Evolutionary conservation across 2,113 vertebrate species (phyloP), one percentile per base, ranked within the genome.

Genomic region (Glareola pratincola): DNA sequence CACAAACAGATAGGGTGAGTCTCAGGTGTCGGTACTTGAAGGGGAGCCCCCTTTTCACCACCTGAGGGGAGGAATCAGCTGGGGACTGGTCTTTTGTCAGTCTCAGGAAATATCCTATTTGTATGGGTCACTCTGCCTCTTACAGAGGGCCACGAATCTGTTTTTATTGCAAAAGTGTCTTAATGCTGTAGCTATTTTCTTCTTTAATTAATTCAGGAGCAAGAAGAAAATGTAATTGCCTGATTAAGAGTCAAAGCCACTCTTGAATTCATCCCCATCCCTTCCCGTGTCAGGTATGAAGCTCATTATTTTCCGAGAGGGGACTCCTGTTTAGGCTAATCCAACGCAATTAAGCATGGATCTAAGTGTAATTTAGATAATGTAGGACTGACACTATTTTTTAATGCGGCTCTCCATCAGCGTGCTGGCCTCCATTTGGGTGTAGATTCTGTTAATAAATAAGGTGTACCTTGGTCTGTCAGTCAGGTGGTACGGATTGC

Each of bases 321-420:
- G 53, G 91, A 17, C 90, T 82, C 74, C 74, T 93, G 62, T 60
- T 94, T 89, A 60, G 86, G 78, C 74, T 90, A 89, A 89, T 89
- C 81, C 92, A 57, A 22, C 48, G 73, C 93, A 93, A 85, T 89
- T 74, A 84, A 72, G 60, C 57, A 22, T 41, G 86, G 92, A 92
- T 92, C 81, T 80, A 67, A 63, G 91, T 45, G 77, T 79, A 90
- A 85, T 90, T 85, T 76, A 88, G 94, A 59, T 85, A 64, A 76
- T 72, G 74, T 79, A 80, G 68, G 73, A 60, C 85, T 93, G 96
- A 85, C 92, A 47, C 85, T 78, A 45, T 47, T 43, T 78, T 51
- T 66, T 85, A 88, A 91, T 85, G 84, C 87, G 90, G 94, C 92
- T 89, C 66, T 93, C 67, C 64, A 85, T 88, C 95, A 88, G 90